These are phyloP conservation scores for Synergus gifuensis DNA, from an alignment of 2,888 invertebrate genomes.

Conservation along the genomic window DNA sequence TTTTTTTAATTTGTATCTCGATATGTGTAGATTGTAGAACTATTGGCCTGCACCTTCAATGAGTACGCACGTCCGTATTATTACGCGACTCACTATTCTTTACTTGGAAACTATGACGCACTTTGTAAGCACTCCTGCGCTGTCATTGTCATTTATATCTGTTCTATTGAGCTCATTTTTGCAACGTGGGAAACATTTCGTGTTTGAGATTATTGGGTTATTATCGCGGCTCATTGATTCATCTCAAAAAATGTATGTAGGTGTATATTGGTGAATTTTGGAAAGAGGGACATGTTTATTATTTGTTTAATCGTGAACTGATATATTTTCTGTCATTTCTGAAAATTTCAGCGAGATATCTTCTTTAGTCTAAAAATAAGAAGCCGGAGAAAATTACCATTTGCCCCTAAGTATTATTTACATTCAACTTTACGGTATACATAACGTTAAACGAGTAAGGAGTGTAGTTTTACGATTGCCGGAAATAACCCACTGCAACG, in stretches of 20 bases:
- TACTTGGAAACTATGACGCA: conserved; percentile 35
- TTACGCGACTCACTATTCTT: conserved; percentile 38
- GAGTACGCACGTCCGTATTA: conserved; percentile 25
- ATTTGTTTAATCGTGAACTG: no score
- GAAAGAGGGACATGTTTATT: no score
- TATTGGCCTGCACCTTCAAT: conserved; percentile 18
- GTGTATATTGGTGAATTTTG: neutral
- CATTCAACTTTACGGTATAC: conserved; percentile 31
- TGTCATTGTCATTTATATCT: conserved; percentile 22
- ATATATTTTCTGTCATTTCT: no score
- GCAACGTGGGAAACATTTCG: conserved; percentile 11
- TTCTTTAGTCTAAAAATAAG: no score
- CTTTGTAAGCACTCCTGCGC: neutral
- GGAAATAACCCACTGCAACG: conserved; percentile 35
- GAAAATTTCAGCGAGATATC: no score
- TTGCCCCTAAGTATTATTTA: conserved; percentile 14
- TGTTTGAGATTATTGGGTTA: neutral
- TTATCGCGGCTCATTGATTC: neutral
- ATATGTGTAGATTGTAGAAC: conserved; percentile 9
- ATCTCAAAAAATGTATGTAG: neutral
- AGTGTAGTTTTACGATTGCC: conserved; percentile 39
- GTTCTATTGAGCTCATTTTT: conserved; percentile 18
- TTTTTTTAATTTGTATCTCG: conserved; percentile 6
- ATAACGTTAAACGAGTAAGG: conserved; percentile 32
- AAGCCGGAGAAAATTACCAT: no score